phyloP scores from a whole-genome alignment of 2,888 invertebrate genomes.

The Acleris emargana region DNA sequence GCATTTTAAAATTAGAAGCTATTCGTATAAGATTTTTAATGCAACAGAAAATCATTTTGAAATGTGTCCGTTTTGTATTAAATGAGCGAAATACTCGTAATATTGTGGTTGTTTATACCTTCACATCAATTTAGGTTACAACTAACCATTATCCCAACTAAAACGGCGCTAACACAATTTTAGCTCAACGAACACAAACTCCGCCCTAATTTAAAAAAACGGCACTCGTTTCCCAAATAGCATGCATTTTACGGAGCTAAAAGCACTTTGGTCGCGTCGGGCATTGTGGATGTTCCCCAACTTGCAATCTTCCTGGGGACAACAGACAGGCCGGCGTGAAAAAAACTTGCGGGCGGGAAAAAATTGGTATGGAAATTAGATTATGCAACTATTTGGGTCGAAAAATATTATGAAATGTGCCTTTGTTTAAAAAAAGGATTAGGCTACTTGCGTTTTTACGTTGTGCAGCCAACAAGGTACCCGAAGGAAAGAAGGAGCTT shows the following conservation, averaged over 20 bases:
- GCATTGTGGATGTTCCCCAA: slow-evolving; percentile 23
- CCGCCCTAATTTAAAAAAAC: slow-evolving; percentile 25
- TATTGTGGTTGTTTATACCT: too few relatives aligned
- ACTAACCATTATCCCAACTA: too few relatives aligned
- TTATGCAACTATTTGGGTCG: slow-evolving; percentile 10
- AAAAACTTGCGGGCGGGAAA: slow-evolving; percentile 16
- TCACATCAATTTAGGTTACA: too few relatives aligned
- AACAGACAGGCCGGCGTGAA: slow-evolving; percentile 11
- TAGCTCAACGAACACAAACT: slow-evolving; percentile 5
- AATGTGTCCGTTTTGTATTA: too few relatives aligned
- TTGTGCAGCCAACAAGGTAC: too few relatives aligned
- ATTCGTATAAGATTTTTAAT: too few relatives aligned
- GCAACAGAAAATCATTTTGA: too few relatives aligned
- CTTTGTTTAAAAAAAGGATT: background rate
- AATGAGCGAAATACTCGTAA: too few relatives aligned
- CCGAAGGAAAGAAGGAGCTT: too few relatives aligned
- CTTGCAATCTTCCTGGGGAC: slow-evolving; percentile 27
- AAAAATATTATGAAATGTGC: background rate
- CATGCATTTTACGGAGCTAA: slow-evolving; percentile 30
- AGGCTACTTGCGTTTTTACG: too few relatives aligned
- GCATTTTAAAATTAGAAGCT: too few relatives aligned
- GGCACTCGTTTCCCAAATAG: slow-evolving; percentile 18
- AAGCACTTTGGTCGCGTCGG: slow-evolving; percentile 30
- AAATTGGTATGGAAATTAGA: slow-evolving; percentile 23
- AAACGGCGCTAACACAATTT: too few relatives aligned